Conservation (phyloP, 2,888 invertebrate genomes). For the Scotopteryx bipunctaria region DNA sequence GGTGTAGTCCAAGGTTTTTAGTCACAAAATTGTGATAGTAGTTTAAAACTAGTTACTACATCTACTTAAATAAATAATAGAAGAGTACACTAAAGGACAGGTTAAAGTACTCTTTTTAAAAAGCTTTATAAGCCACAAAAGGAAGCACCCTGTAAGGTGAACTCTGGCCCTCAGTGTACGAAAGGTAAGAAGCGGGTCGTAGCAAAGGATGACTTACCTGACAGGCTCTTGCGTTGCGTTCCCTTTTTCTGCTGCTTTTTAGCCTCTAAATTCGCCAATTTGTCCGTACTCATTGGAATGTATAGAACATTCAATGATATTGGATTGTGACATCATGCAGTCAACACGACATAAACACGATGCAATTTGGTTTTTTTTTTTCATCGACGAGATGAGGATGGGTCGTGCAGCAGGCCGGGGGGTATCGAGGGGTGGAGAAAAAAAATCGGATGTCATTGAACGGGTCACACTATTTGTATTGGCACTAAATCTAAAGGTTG, state of each 20-base stretch:
- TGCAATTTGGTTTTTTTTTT: conserved; percentile 77
- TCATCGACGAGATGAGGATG: conserved; percentile 75
- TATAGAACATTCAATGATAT: conserved; percentile 73
- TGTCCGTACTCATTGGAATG: conserved; percentile 54
- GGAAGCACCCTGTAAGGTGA: conserved; percentile 44
- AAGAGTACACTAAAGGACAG: conserved; percentile 64
- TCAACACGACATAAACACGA: conserved; percentile 81
- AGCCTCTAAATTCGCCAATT: conserved; percentile 88
- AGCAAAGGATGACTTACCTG: conserved; percentile 89
- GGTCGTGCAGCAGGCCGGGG: conserved; percentile 79
- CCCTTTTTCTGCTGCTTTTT: conserved; percentile 96
- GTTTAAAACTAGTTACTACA: conserved; percentile 12
- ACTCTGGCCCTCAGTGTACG: conserved; percentile 64
- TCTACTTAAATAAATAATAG: conserved; percentile 18
- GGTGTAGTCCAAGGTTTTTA: conserved; percentile 32
- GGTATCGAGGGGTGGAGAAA: conserved; percentile 72
- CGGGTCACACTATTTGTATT: conserved; percentile 71
- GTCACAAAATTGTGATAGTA: conserved; percentile 24
- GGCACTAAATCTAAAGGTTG: conserved; percentile 67
- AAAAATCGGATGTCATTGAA: conserved; percentile 83
- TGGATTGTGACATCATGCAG: conserved; percentile 77
- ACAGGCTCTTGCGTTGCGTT: conserved; percentile 88
- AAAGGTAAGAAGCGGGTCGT: conserved; percentile 63
- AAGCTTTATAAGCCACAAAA: conserved; percentile 52
- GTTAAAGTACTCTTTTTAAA: conserved; percentile 43